Evolutionary conservation across 1,140 invertebrate species (phyloP), one percentile per base, ranked within the genome.

Genomic region (Elysia chlorotica): DNA sequence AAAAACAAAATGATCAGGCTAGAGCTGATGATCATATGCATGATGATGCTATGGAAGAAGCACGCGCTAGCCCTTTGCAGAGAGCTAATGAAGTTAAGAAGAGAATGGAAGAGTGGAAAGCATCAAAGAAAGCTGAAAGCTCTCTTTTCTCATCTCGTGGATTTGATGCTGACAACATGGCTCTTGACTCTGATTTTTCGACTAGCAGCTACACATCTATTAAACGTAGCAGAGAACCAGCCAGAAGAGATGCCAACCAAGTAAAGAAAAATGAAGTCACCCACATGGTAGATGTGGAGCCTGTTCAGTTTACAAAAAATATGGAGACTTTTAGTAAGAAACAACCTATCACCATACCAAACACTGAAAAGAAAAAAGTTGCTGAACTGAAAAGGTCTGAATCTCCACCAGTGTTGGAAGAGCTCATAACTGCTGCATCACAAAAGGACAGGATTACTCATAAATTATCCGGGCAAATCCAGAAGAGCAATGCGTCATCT

Each of bases 41-140:
- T 5, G 1, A 23, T 5, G 70, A 38, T 48, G 70, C 74, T 35
- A 28, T 80, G 21, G 71, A 80, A 14, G 73, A 74, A 62, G 75
- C 76, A n/a, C n/a, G n/a, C 4, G 1, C 35, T 5, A 74, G 56
- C 33, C 74, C 74, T 35, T 35, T 80, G 21, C 74, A 80, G 14
- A 74, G 73, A 62, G 75, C 76, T n/a, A 57, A 73, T 37, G 65
- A 53, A n/a, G 74, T 80, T 14, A 71, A 75, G 57, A 38, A 71
- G 53, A 65, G 73, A 31, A 66, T 76, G 30, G 77, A 80, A 31
- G 70, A 75, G 30, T 41, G 28, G 1, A 28, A n/a, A 31, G 28
- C 25, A 36, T 36, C 56, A 10, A 30, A 28, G 19, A 3, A 5
- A 31, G 14, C 28, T 30, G 57, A 17, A 4, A 25, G 10, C 62